phyloP scores from a whole-genome alignment of 2,797 vertebrate species.

The Setipinna tenuifilis region DNA sequence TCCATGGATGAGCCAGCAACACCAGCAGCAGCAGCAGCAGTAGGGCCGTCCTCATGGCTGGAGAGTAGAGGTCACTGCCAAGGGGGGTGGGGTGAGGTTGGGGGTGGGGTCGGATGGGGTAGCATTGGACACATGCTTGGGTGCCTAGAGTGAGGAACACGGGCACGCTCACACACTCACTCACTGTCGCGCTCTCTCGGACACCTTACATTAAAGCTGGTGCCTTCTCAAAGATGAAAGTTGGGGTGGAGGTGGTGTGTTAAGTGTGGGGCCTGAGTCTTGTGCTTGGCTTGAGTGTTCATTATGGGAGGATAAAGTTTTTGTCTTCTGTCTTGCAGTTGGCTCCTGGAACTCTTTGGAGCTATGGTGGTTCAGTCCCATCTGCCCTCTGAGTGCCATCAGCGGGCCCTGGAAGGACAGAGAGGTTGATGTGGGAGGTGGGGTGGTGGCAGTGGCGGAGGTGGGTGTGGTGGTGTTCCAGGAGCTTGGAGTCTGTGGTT shows the following conservation, averaged over 20 bases:
- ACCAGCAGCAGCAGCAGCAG: not conserved
- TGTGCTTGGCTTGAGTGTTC: constrained; percentile 14
- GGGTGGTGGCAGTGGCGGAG: not conserved
- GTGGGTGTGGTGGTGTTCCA: not conserved
- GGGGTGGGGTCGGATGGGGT: not conserved
- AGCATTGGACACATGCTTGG: not conserved
- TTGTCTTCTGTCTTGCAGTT: not conserved
- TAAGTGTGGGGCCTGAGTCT: not conserved
- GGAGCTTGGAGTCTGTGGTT: constrained; percentile 48
- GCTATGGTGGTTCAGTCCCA: not conserved
- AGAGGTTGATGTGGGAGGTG: too few species aligned
- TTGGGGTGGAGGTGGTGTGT: not conserved
- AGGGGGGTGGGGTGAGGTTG: not conserved
- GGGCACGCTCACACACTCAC: not conserved
- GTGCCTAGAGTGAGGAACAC: not conserved
- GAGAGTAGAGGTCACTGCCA: not conserved
- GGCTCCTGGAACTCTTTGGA: not conserved
- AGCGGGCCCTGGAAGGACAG: too few species aligned
- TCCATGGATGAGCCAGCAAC: not conserved
- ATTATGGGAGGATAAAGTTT: not conserved
- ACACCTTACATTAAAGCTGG: not conserved
- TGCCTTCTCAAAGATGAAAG: not conserved
- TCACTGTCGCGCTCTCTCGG: not conserved
- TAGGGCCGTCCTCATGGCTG: not conserved
- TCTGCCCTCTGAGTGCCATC: not conserved